Percentiles rank a stretch among this genome's conserved stretches.
These are phyloP conservation scores for Tenthredo mesomela DNA, from an alignment of 2,888 invertebrate species.

Conservation along the genomic window DNA sequence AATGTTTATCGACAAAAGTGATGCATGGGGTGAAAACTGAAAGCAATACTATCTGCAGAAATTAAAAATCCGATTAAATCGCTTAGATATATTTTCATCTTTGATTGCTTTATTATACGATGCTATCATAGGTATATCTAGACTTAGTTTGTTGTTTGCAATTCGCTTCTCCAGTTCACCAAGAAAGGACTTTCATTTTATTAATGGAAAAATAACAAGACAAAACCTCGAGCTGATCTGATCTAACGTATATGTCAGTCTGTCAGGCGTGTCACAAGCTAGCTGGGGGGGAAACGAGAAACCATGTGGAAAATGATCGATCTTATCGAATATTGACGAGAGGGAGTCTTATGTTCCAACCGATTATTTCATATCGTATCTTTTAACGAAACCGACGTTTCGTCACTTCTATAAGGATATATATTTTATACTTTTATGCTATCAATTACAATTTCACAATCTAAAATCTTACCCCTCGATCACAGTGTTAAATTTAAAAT, in stretches of 20 bases:
- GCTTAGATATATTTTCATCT: background rate
- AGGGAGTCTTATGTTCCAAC: background rate
- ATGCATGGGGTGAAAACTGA: no score
- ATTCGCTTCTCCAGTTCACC: background rate
- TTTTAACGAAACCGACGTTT: background rate
- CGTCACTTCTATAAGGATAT: no score
- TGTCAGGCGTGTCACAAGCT: background rate
- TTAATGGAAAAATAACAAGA: constrained; percentile 31
- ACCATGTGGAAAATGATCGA: constrained; percentile 26
- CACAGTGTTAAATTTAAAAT: background rate
- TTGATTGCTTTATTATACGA: background rate
- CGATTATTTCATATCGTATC: background rate
- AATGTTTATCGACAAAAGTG: no score
- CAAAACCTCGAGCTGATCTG: background rate
- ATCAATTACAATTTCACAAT: background rate
- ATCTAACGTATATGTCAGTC: constrained; percentile 23
- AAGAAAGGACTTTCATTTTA: background rate
- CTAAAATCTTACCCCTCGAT: background rate
- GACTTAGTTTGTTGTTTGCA: background rate
- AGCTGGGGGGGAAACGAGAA: background rate
- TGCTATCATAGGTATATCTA: background rate
- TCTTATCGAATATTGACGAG: background rate
- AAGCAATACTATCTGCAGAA: no score
- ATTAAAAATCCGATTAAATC: background rate
- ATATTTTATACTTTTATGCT: background rate